These are phyloP conservation scores for Bolinopsis microptera DNA, from an alignment of 37 sponge, comb jelly and placozoan species.

Conservation along the genomic window DNA sequence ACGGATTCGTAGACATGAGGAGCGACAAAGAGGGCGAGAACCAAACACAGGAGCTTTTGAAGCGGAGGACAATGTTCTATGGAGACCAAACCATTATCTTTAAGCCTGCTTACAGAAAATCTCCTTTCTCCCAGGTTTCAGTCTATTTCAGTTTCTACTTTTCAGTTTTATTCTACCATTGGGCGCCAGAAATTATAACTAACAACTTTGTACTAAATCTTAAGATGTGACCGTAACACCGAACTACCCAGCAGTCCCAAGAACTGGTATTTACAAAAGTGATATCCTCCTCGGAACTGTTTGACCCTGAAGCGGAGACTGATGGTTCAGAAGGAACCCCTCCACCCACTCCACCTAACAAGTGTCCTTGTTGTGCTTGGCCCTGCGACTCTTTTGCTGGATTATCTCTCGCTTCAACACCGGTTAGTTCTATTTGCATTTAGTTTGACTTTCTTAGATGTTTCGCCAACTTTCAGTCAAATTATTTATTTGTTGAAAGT, in stretches of 20 bases:
- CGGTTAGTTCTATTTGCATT: no score
- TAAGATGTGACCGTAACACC: no score
- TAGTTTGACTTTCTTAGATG: no score
- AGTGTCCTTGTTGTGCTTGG: not conserved
- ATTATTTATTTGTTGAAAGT: no score
- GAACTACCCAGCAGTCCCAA: not conserved
- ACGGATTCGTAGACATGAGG: constrained; percentile 32
- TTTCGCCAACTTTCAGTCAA: no score
- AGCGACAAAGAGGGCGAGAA: not conserved
- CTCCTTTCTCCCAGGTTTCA: not conserved
- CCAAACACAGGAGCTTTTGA: not conserved
- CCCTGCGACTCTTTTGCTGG: not conserved
- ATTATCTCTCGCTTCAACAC: not conserved
- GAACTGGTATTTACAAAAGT: not conserved
- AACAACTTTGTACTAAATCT: no score
- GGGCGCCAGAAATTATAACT: no score
- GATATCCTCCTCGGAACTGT: not conserved
- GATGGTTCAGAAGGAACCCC: not conserved
- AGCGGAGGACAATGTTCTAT: not conserved
- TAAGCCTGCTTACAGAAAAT: not conserved
- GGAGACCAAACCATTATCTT: not conserved
- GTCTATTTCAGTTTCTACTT: no score
- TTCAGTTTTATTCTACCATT: no score
- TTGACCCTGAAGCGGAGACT: constrained; percentile 23
- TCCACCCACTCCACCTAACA: not conserved